Percentiles rank a stretch among this genome's conserved stretches.
Evolutionary conservation across 2,113 vertebrate species (phyloP).

Genomic region (Sylvietta virens): DNA sequence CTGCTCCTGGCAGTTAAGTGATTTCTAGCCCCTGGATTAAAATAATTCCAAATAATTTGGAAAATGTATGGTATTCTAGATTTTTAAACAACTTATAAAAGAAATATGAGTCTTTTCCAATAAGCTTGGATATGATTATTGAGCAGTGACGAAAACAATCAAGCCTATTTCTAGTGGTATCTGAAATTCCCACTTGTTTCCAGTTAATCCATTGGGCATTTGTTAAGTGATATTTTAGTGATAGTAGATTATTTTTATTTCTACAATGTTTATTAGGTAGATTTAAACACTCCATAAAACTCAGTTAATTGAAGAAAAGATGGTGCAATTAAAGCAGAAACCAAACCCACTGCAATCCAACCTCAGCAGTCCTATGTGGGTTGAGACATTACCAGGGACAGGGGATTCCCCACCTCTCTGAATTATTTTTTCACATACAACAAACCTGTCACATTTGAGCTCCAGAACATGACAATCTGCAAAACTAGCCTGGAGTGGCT

Average conservation of each 20-base stretch:
- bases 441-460: neutral
- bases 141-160: neutral
- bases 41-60: neutral
- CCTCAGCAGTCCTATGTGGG: neutral
- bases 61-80: neutral
- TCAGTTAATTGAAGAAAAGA: neutral
- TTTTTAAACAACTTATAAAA: slow-evolving; percentile 19
- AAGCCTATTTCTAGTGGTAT: neutral
- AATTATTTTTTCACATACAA: neutral
- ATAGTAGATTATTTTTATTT: neutral
- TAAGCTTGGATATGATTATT: neutral
- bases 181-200: neutral
- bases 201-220: neutral
- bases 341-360: neutral
- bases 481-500: neutral
- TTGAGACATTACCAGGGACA: neutral
- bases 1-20: neutral
- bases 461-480: neutral
- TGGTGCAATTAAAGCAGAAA: neutral
- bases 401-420: neutral
- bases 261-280: neutral
- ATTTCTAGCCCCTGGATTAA: slow-evolving; percentile 6
- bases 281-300: neutral
- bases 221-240: neutral
- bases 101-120: neutral